phyloP scores from a whole-genome alignment of 2,113 vertebrate genomes.

The Corythornis vintsioides region DNA sequence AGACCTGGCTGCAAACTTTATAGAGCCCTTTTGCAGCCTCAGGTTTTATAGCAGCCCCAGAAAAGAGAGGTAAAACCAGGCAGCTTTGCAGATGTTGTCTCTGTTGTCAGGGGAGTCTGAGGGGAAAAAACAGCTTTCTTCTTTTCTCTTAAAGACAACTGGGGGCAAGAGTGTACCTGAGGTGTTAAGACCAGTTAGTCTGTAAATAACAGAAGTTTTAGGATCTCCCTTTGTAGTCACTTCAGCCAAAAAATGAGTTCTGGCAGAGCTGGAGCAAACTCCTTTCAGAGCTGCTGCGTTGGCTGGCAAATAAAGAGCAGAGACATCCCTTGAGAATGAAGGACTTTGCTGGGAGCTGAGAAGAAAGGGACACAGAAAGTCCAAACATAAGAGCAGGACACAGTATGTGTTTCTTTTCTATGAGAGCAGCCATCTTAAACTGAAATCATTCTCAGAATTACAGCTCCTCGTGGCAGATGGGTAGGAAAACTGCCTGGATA shows the following conservation, averaged over 20 bases:
- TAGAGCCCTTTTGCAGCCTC: not conserved
- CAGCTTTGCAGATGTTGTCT: not conserved
- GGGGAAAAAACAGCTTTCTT: not conserved
- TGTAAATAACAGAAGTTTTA: not conserved
- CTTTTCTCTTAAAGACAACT: not conserved
- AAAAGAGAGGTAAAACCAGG: not conserved
- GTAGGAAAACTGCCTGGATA: slow-evolving; percentile 33
- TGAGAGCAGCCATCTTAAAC: slow-evolving; percentile 15
- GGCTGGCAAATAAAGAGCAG: not conserved
- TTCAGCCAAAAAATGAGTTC: not conserved
- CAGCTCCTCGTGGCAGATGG: not conserved
- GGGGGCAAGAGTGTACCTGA: not conserved
- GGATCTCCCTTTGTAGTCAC: not conserved
- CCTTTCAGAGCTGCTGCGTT: not conserved
- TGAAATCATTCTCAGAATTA: not conserved
- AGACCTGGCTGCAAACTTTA: not conserved
- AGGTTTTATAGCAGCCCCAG: not conserved
- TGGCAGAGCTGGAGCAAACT: not conserved
- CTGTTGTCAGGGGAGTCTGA: not conserved
- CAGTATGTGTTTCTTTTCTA: not conserved
- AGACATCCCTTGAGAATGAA: not conserved
- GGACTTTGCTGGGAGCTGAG: not conserved
- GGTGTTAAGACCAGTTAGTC: not conserved
- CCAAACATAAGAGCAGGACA: not conserved
- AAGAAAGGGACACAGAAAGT: not conserved